These are phyloP conservation scores for Galaxias olidus DNA, from an alignment of 2,797 vertebrate genomes.

Conservation along the genomic window DNA sequence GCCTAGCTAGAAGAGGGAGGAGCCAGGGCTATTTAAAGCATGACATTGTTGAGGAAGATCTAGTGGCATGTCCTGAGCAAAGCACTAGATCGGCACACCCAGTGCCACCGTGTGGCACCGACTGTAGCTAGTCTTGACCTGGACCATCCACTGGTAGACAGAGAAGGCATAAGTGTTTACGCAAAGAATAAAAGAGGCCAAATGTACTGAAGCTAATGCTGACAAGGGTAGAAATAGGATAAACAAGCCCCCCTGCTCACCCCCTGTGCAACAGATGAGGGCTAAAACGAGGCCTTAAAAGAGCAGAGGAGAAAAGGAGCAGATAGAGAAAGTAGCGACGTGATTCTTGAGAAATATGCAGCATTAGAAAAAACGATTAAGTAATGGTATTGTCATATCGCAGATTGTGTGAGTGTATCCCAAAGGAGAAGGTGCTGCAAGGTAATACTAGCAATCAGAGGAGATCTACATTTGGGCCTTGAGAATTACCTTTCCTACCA, in stretches of 20 bases:
- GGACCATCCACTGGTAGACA: slow-evolving; percentile 56
- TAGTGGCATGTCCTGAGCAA: slow-evolving; percentile 64
- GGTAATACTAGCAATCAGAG: slow-evolving; percentile 54
- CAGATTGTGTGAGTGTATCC: slow-evolving; percentile 50
- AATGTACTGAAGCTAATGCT: slow-evolving; percentile 29
- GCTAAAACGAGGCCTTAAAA: slow-evolving; percentile 72
- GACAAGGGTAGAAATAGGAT: slow-evolving; percentile 51
- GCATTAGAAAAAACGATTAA: slow-evolving; percentile 2
- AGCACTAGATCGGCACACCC: slow-evolving; percentile 61
- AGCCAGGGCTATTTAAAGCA: slow-evolving; percentile 45
- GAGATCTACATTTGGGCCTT: slow-evolving; percentile 53
- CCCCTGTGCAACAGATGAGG: slow-evolving; percentile 56
- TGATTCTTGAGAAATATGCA: slow-evolving; percentile 63
- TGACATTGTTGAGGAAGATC: slow-evolving; percentile 31
- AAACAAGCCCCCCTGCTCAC: slow-evolving; percentile 46
- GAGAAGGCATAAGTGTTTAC: slow-evolving; percentile 39
- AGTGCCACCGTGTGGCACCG: slow-evolving; percentile 78
- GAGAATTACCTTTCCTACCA: slow-evolving; percentile 51
- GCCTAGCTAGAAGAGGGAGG: slow-evolving; percentile 56
- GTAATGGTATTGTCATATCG: slow-evolving; percentile 56
- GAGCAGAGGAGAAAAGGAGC: slow-evolving; percentile 48
- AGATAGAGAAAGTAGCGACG: slow-evolving; percentile 38
- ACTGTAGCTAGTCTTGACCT: slow-evolving; percentile 68
- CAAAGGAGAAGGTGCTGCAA: slow-evolving; percentile 60
- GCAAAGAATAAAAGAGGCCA: slow-evolving; percentile 38